A percentile compares a stretch with the other conserved stretches of the same genome.
Evolutionary conservation across 2,888 invertebrate species (phyloP).

Genomic region (Drosophila kuntzei): DNA sequence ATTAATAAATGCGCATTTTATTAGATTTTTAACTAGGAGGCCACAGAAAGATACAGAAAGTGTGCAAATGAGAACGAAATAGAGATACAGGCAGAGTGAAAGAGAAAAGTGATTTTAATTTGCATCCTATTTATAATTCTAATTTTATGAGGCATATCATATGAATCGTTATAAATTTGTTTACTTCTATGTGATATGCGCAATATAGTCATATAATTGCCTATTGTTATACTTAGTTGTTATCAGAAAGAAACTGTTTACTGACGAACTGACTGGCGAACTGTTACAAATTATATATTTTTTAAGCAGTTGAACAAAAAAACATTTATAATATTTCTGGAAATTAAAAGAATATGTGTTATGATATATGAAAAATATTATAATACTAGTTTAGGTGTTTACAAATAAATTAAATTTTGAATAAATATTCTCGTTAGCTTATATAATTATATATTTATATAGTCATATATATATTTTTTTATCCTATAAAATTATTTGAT

Average conservation of each 20-base stretch:
- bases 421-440: too few relatives aligned
- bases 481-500: too few relatives aligned
- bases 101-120: constrained; percentile 10
- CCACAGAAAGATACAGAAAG: constrained; percentile 12
- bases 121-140: constrained; percentile 23
- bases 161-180: constrained; percentile 14
- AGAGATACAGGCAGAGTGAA: neutral
- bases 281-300: too few relatives aligned
- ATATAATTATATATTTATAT: too few relatives aligned
- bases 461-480: too few relatives aligned
- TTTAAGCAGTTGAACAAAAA: too few relatives aligned
- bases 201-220: constrained; percentile 2
- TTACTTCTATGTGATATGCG: constrained; percentile 17
- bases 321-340: too few relatives aligned
- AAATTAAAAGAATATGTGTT: too few relatives aligned
- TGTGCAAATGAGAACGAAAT: neutral
- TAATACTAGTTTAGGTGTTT: too few relatives aligned
- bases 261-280: too few relatives aligned
- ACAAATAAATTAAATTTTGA: too few relatives aligned
- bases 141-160: constrained; percentile 27
- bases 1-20: constrained; percentile 47
- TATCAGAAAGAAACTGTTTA: constrained; percentile 1
- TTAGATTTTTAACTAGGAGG: constrained; percentile 21
- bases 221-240: neutral
- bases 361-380: too few relatives aligned